Evolutionary conservation across 2,888 invertebrate genomes (phyloP), one percentile per base, ranked within the genome.

Genomic region (Chydorus sphaericus): DNA sequence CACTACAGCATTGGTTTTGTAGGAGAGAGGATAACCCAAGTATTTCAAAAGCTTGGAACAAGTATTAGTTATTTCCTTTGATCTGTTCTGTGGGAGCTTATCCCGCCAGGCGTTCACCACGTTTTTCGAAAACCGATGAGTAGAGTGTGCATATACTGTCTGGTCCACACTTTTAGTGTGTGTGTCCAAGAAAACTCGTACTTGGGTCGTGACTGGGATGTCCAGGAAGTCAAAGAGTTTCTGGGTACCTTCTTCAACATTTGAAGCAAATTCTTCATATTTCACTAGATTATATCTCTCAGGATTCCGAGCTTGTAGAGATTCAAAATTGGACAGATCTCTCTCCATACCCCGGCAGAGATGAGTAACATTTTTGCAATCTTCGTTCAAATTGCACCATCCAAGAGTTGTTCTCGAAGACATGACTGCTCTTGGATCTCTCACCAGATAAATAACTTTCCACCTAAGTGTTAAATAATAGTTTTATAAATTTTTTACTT

Each of bases 391-490:
- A 16, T 16, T 23, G 10, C 39, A 39, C 39, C 39, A 39, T 8
- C 20, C 20, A 10, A 39, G 23, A 39, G 18, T 39, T 7, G 4
- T 52, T 18, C 52, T 31, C 8, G 52, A 52, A 16, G 52, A 36
- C 52, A 52, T 52, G 14, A 52, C 36, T 14, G 33, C 52, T 8
- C 52, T 31, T 3, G 52, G 52, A 18, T 52, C 52, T n/a, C 52
- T 31, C 7, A 52, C 54, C 50, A 57, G 48, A 56, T 55, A 38
- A 29, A 56, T 26, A 37, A 56, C 55, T 38, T 54, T 26, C 30
- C 29, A 39, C 11, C 39, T 26, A 20, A 26, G 38, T 5, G 44
- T n/a, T n/a, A n/a, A n/a, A n/a, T n/a, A n/a, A n/a, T n/a, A n/a
- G n/a, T n/a, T n/a, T n/a, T n/a, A n/a, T n/a, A n/a, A n/a, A n/a